These are phyloP conservation scores for Ciconia stormi DNA, from an alignment of 2,113 vertebrate genomes.

Conservation along the genomic window DNA sequence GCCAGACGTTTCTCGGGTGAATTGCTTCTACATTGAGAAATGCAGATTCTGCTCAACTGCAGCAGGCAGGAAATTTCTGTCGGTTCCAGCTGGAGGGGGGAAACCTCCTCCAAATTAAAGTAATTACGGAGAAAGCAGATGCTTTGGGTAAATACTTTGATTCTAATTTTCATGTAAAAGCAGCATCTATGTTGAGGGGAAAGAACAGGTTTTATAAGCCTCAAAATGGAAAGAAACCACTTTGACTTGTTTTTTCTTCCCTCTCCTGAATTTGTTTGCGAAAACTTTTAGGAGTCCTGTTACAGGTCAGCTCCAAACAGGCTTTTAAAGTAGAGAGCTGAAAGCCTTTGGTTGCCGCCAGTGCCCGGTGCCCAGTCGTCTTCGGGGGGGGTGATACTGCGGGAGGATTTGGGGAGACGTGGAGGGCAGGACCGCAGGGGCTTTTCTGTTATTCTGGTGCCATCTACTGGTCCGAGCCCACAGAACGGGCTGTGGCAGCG, in stretches of 20 bases:
- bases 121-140: not conserved
- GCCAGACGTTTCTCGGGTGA: not conserved
- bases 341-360: rapidly evolving
- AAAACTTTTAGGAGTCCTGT: not conserved
- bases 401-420: not conserved
- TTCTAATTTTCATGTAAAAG: not conserved
- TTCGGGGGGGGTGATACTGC: not conserved
- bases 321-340: not conserved
- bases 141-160: not conserved
- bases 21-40: not conserved
- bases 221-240: not conserved
- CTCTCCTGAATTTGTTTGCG: not conserved
- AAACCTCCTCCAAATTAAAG: not conserved
- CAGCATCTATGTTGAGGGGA: not conserved
- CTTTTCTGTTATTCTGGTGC: conserved; percentile 51
- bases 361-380: rapidly evolving
- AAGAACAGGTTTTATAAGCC: not conserved
- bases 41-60: not conserved
- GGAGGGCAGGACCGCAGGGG: not conserved
- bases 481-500: not conserved
- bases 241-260: not conserved
- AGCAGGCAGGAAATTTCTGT: not conserved
- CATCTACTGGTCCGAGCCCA: conserved; percentile 51
- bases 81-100: not conserved
- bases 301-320: not conserved